Conservation (phyloP, 2,888 invertebrate genomes). For the Elegia similella region DNA sequence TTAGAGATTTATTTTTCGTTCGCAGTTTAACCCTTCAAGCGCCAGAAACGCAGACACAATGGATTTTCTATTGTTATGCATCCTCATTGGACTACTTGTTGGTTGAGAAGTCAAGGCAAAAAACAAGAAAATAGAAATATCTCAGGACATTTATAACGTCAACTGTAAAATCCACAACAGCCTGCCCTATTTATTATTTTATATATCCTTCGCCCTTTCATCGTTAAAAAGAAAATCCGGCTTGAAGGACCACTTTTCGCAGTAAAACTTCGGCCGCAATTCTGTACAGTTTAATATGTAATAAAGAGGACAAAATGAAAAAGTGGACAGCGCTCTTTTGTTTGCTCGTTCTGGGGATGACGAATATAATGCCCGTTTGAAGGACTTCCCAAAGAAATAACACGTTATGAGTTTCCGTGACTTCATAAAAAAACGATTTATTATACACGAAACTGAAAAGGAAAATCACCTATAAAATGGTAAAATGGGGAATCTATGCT, state of each 20-base stretch:
- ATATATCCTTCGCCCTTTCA: constrained; percentile 6
- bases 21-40: no score
- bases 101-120: no score
- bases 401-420: not conserved
- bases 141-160: not conserved
- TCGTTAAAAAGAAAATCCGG: constrained; percentile 15
- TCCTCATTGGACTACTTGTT: no score
- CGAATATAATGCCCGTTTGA: not conserved
- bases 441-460: no score
- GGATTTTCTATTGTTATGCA: no score
- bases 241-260: constrained; percentile 8
- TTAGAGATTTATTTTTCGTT: no score
- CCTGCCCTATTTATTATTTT: constrained; percentile 3
- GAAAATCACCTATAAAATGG: no score
- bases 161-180: not conserved
- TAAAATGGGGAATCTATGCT: no score
- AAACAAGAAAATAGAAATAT: not conserved
- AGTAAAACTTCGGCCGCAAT: constrained; percentile 3
- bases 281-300: constrained; percentile 9
- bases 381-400: not conserved
- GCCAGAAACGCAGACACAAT: no score
- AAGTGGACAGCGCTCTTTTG: not conserved
- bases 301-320: not conserved
- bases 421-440: no score
- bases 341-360: not conserved